These are phyloP conservation scores for Notoglanidium macrostoma DNA, from an alignment of 2,797 vertebrate genomes.

Conservation along the genomic window DNA sequence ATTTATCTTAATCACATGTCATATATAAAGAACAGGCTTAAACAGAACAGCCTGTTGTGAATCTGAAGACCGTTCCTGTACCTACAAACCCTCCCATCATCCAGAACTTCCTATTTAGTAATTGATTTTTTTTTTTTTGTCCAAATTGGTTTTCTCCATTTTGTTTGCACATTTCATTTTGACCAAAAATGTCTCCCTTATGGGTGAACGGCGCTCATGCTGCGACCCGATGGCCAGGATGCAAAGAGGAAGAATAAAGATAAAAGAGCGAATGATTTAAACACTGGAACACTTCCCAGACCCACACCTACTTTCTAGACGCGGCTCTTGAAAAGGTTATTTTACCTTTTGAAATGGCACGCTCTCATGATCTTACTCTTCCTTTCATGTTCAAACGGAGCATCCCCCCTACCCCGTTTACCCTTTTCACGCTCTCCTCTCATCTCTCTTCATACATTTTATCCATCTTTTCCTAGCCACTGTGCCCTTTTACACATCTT, in stretches of 20 bases:
- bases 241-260: background rate
- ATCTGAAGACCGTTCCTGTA: background rate
- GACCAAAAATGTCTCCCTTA: background rate
- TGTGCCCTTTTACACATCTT: background rate
- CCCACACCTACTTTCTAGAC: slow-evolving; percentile 50
- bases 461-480: background rate
- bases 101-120: background rate
- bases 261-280: background rate
- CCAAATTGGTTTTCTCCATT: background rate
- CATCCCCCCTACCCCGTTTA: slow-evolving; percentile 59
- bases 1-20: background rate
- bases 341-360: slow-evolving; percentile 73
- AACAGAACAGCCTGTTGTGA: background rate
- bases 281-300: slow-evolving; percentile 27
- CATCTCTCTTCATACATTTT: slow-evolving; percentile 31
- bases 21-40: background rate
- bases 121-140: background rate
- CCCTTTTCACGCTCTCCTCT: slow-evolving; percentile 10
- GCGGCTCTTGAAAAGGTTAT: slow-evolving; percentile 74
- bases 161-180: background rate
- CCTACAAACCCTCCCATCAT: background rate
- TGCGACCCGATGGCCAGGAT: background rate
- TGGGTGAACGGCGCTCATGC: background rate
- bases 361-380: slow-evolving; percentile 58
- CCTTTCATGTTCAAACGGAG: slow-evolving; percentile 74